These are phyloP conservation scores for Caenorhabditis latens DNA, from an alignment of 1,140 invertebrate genomes.

Conservation along the genomic window DNA sequence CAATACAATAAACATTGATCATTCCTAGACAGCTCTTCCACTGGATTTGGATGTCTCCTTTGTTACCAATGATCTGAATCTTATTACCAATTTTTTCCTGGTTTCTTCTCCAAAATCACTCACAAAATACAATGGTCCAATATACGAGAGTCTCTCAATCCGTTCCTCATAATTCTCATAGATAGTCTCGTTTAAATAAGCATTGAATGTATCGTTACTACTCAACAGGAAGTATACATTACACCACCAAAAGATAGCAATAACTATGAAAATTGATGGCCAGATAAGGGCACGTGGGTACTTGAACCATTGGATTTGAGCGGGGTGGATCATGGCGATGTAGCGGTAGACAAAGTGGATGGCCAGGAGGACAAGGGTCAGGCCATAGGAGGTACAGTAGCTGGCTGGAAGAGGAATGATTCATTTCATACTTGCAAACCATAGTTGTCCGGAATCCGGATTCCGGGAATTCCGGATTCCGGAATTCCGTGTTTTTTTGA, in stretches of 20 bases:
- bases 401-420: background rate
- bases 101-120: background rate
- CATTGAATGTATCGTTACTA: slow-evolving; percentile 9
- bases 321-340: slow-evolving; percentile 4
- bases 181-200: slow-evolving; percentile 15
- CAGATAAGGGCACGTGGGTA: slow-evolving; percentile 2
- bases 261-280: background rate
- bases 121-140: slow-evolving; percentile 20
- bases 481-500: too few relatives aligned
- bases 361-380: slow-evolving; percentile 3
- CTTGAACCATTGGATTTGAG: slow-evolving; percentile 8
- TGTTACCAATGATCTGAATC: background rate
- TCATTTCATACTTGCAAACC: background rate
- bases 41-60: background rate
- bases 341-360: slow-evolving; percentile 5
- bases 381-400: slow-evolving; percentile 8
- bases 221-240: slow-evolving; percentile 18
- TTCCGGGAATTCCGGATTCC: too few relatives aligned
- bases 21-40: slow-evolving; percentile 33
- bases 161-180: slow-evolving; percentile 19
- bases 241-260: slow-evolving; percentile 31
- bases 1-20: slow-evolving; percentile 31
- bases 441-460: too few relatives aligned
- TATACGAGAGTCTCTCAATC: slow-evolving; percentile 18
- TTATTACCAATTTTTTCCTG: too few relatives aligned